Base-by-base conservation (phyloP, 1,140 invertebrate species). In the Venustaconcha ellipsiformis region DNA sequence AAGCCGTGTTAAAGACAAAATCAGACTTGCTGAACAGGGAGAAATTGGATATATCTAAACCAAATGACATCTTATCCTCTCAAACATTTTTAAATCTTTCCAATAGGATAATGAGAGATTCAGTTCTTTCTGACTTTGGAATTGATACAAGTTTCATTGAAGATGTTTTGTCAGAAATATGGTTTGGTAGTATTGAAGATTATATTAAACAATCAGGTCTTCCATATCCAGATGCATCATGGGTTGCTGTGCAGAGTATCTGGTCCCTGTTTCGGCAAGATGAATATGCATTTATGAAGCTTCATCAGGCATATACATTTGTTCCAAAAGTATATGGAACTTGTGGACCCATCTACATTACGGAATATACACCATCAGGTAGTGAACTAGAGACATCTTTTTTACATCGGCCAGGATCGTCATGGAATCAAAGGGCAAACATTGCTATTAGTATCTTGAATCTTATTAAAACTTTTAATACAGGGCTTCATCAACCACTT, bases 301-400 rank as follows among this genome's bases (percentile, higher is more conserved):
- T 93, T 6, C 92, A 92, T 83, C 90, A 92, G 70, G 91, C 93
- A 72, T 88, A 88, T 69, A 91, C 92, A 67, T 87, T 93, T 64
- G 93, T 94, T 82, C 93, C 94, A 14, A 91, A 92, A 82, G 82
- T 93, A n/a, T 88, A 93, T 67, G 93, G 93, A 3, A 92, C 93
- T 17, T 94, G 94, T 88, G 94, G 94, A 0, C 88, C 89, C 11
- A 90, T 91, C 72, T 92, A 93, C 88, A 92, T 92, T 20, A 92
- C 93, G 11, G 93, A 94, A 84, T 93, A 92, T 78, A 87, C 93
- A 8, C 81, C 83, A 23, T 26, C 83, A 75, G 56, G 83, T 80
- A n/a, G 57, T 74, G 62, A 91, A 88, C 70, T 87, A 86, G 74
- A 89, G 83, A 30, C 72, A 62, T 57, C 20, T 76, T 72, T 78